Conservation (phyloP, 37 sponge, comb jelly and placozoan genomes). For the Lycopodina hypogea region DNA sequence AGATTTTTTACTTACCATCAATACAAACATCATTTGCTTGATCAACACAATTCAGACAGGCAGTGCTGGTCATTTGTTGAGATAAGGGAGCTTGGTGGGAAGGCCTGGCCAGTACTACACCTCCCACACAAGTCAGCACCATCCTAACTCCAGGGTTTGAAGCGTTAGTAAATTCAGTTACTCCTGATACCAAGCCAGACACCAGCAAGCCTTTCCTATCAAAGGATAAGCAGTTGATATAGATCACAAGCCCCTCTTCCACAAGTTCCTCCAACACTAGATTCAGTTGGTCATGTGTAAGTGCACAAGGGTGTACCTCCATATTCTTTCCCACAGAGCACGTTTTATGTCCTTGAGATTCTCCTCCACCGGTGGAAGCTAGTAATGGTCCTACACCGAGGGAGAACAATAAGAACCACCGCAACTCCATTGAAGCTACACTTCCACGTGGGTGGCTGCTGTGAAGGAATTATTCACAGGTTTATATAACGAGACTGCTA, state of each 20-base stretch:
- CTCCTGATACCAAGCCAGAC: too few species aligned
- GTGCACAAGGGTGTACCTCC: background rate
- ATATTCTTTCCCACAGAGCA: background rate
- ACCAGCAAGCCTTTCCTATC: background rate
- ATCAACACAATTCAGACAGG: too few species aligned
- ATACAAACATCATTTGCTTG: background rate
- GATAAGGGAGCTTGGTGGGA: background rate
- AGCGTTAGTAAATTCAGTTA: background rate
- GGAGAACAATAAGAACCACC: too few species aligned
- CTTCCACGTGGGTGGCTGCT: too few species aligned
- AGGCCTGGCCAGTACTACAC: background rate
- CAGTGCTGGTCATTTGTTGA: background rate
- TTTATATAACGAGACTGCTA: too few species aligned
- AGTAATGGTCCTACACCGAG: background rate
- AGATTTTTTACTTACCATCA: constrained; percentile 22
- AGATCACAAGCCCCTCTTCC: background rate
- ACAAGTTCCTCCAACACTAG: background rate
- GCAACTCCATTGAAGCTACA: too few species aligned
- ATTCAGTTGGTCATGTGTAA: background rate
- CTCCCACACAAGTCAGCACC: background rate
- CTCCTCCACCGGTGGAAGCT: background rate
- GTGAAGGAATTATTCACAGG: too few species aligned
- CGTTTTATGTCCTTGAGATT: background rate
- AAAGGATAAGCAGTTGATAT: constrained; percentile 39
- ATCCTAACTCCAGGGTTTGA: background rate